Evolutionary conservation across 2,888 invertebrate genomes (phyloP).

Genomic region (Caradrina clavipalpis): DNA sequence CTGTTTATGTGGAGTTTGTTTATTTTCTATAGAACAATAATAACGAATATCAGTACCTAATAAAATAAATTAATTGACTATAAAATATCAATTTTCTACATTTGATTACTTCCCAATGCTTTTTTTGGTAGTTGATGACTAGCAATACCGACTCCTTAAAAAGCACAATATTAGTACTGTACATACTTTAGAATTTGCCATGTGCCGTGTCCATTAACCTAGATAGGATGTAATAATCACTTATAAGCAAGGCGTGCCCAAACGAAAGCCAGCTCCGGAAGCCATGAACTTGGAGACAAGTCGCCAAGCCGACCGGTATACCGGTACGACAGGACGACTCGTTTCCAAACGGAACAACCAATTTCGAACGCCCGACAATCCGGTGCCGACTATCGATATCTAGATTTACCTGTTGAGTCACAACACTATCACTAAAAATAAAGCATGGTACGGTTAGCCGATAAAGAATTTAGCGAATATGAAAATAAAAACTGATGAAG

Average conservation of each 20-base stretch:
- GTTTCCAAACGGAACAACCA: slow-evolving; percentile 81
- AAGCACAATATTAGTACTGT: too few species aligned
- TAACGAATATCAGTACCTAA: not conserved
- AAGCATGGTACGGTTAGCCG: slow-evolving; percentile 13
- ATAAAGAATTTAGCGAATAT: not conserved
- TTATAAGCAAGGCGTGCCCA: slow-evolving; percentile 41
- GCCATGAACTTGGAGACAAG: slow-evolving; percentile 60
- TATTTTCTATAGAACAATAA: not conserved
- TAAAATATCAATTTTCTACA: not conserved
- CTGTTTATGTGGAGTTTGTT: not conserved
- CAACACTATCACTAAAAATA: slow-evolving; percentile 54
- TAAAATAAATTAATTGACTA: not conserved
- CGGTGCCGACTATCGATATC: slow-evolving; percentile 62
- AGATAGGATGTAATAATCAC: slow-evolving; percentile 30
- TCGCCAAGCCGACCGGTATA: slow-evolving; percentile 52
- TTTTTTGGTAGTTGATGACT: not conserved
- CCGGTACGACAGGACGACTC: slow-evolving; percentile 68
- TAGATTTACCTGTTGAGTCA: slow-evolving; percentile 50
- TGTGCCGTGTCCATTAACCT: slow-evolving; percentile 33
- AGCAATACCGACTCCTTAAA: too few species aligned
- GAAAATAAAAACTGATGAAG: slow-evolving; percentile 14
- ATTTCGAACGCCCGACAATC: slow-evolving; percentile 70
- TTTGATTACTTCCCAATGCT: not conserved
- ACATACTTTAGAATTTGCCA: too few species aligned
- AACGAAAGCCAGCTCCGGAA: slow-evolving; percentile 64